These are phyloP conservation scores for Subanguina moxae DNA, from an alignment of 1,140 invertebrate species.

Conservation along the genomic window DNA sequence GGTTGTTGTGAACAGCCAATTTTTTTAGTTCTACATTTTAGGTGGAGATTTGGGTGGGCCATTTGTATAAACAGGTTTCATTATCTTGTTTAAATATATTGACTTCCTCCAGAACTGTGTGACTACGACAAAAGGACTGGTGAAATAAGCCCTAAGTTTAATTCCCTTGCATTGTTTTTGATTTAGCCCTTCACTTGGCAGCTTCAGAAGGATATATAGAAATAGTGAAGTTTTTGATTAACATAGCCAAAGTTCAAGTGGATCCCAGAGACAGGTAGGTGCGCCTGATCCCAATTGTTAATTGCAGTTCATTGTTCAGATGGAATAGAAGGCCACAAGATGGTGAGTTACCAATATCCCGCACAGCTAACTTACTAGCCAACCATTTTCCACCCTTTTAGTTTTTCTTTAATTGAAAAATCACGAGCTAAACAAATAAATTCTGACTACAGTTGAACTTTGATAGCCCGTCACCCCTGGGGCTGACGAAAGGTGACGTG, in stretches of 20 bases:
- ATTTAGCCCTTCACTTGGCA: slow-evolving; percentile 37
- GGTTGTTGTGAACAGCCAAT: background rate
- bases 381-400: no score
- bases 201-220: slow-evolving; percentile 73
- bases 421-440: no score
- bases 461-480: no score
- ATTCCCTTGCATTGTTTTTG: no score
- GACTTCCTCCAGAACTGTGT: slow-evolving; percentile 30
- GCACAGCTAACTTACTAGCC: no score
- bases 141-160: no score
- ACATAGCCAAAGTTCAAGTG: slow-evolving; percentile 63
- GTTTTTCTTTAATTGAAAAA: no score
- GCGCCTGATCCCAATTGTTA: no score
- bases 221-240: slow-evolving; percentile 82
- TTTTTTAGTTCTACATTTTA: slow-evolving; percentile 7
- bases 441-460: no score
- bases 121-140: slow-evolving; percentile 64
- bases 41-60: slow-evolving; percentile 25
- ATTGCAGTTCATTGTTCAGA: background rate
- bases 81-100: slow-evolving; percentile 67
- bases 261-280: slow-evolving; percentile 71
- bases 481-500: no score
- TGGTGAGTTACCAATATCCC: background rate
- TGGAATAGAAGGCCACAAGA: background rate
- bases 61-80: no score